Conservation (phyloP, 2,888 invertebrate species). For the Athalia rosae region DNA sequence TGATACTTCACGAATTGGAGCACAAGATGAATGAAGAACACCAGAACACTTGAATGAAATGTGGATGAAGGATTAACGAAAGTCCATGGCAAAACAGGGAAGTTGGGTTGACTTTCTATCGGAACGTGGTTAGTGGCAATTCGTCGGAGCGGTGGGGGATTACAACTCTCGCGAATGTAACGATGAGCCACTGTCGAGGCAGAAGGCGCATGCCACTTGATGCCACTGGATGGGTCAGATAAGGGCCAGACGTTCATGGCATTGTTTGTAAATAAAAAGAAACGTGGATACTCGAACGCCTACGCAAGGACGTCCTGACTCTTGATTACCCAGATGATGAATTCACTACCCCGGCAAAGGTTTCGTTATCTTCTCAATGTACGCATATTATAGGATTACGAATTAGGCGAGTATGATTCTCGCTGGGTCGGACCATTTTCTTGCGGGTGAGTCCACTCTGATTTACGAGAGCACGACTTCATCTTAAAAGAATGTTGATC, state of each 20-base stretch:
- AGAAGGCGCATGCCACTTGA: too few relatives aligned
- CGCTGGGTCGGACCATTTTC: conserved; percentile 73
- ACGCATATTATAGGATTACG: conserved; percentile 54
- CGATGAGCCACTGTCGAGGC: too few relatives aligned
- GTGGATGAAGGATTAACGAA: too few relatives aligned
- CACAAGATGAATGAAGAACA: too few relatives aligned
- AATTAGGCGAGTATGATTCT: conserved; percentile 70
- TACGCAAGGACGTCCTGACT: not conserved
- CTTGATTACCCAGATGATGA: conserved; percentile 59
- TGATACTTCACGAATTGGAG: too few relatives aligned
- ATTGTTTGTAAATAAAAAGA: conserved; percentile 39
- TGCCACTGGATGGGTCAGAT: not conserved
- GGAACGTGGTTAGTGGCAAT: too few relatives aligned
- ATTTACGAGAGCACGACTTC: conserved; percentile 13
- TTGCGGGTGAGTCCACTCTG: conserved; percentile 73
- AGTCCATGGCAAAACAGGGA: too few relatives aligned
- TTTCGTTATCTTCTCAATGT: conserved; percentile 56
- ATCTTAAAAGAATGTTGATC: too few relatives aligned
- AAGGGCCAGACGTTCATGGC: not conserved
- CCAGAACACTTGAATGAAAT: too few relatives aligned
- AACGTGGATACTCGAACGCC: not conserved
- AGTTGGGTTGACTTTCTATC: too few relatives aligned
- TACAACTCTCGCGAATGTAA: too few relatives aligned
- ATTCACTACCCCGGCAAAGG: conserved; percentile 59
- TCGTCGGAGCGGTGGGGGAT: too few relatives aligned